Conservation (phyloP, 2,888 invertebrate species). For the Himalopsyche kuldschensis region DNA sequence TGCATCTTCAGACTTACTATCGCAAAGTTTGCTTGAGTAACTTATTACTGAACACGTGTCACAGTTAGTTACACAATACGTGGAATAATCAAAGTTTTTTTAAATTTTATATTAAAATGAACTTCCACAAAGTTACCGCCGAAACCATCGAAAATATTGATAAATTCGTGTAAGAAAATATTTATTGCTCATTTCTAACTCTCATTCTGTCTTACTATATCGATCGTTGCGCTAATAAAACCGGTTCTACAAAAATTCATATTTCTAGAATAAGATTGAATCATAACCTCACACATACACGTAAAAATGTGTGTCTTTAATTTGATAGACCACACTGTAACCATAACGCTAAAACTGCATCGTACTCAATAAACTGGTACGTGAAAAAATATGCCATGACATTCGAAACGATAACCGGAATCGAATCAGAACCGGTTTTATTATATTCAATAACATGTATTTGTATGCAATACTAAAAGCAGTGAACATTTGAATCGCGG, state of each 20-base stretch:
- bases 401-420: background rate
- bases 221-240: background rate
- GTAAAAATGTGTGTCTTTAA: background rate
- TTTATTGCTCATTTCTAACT: no score
- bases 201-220: background rate
- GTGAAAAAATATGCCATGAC: background rate
- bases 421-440: background rate
- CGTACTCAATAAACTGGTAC: background rate
- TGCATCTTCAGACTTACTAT: no score
- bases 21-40: no score
- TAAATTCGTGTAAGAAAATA: no score
- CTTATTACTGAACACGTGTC: no score
- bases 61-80: no score
- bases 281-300: background rate
- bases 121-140: no score
- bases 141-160: no score
- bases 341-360: background rate
- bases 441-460: background rate
- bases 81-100: no score
- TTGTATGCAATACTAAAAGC: background rate
- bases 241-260: background rate
- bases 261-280: background rate
- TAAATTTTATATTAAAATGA: no score
- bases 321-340: background rate
- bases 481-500: background rate